These are phyloP conservation scores for Trimorus sp. DNA, from an alignment of 2,888 invertebrate species.

Conservation along the genomic window DNA sequence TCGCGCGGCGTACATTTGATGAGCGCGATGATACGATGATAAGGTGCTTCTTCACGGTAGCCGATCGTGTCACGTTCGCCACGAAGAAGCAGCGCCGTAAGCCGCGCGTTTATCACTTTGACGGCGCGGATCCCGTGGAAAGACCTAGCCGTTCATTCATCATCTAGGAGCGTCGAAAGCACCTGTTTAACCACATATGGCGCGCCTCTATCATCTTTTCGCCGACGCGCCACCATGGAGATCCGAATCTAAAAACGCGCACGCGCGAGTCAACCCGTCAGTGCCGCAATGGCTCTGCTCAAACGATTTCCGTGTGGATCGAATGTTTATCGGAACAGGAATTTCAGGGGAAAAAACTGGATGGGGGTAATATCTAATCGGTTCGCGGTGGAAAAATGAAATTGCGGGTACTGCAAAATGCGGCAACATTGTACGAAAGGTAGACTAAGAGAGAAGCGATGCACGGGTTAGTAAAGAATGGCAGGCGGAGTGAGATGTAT, in stretches of 20 bases:
- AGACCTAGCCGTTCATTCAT: constrained; percentile 74
- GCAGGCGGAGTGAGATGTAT: constrained; percentile 3
- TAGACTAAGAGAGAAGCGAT: constrained; percentile 43
- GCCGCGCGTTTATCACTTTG: constrained; percentile 26
- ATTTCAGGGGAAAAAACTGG: too few relatives aligned
- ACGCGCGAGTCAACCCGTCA: background rate
- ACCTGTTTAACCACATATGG: constrained; percentile 68
- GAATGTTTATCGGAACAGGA: too few relatives aligned
- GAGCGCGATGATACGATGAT: constrained; percentile 34
- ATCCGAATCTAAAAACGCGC: constrained; percentile 17
- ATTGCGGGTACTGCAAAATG: constrained; percentile 67
- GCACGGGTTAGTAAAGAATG: constrained; percentile 36
- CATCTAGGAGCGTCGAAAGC: constrained; percentile 76
- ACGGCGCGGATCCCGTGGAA: constrained; percentile 53
- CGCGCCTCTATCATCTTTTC: constrained; percentile 7
- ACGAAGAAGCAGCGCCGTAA: constrained; percentile 19
- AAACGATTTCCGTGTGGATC: too few relatives aligned
- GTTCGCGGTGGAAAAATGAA: constrained; percentile 29
- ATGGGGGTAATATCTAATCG: constrained; percentile 12
- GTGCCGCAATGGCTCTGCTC: background rate
- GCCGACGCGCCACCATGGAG: constrained; percentile 3
- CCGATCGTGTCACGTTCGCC: constrained; percentile 39
- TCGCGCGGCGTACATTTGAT: constrained; percentile 15
- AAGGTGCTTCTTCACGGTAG: constrained; percentile 35
- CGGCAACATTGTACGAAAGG: constrained; percentile 73